Evolutionary conservation across 2,888 invertebrate species (phyloP), one percentile per base, ranked within the genome.

Genomic region (Limnephilus marmoratus): DNA sequence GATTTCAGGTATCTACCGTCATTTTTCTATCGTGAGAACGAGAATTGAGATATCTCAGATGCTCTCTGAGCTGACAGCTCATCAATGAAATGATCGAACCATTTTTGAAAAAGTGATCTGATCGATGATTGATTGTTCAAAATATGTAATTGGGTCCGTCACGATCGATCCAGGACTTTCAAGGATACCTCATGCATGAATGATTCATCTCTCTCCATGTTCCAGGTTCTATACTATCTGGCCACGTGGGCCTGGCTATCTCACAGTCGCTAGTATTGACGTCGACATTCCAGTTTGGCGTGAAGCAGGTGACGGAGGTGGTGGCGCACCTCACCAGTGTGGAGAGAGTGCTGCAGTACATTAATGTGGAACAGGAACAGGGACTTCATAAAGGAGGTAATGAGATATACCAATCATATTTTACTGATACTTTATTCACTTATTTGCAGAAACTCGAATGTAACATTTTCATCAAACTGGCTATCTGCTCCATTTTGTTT

Each of bases 321-420:
- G 96, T 95, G 94, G 96, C 94, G 95, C 96, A 96, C 94, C 97
- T 97, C 97, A 97, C 97, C 29, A 97, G 97, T 93, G 98, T 98
- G 1, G 97, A 98, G 95, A 95, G 97, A 11, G 97, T 97, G 81
- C 96, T 98, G 93, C 97, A 97, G 94, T 98, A 98, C 95, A 97
- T 97, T 0, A 96, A 97, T 92, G 95, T 98, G 53, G 97, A 97
- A 92, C 96, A 97, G n/a, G 97, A 97, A 94, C 94, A 95, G 3
- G 95, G 97, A 94, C 96, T 97, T 3, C 93, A 94, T 12, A 94
- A 94, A 18, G 92, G 92, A 91, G 93, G 94, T 94, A n/a, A 41
- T 41, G 37, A 37, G 13, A n/a, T 87, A 31, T 31, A 49, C 68
- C 18, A 87, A 49, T 18, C 34, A 5, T n/a, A 45, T n/a, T n/a